Evolutionary conservation across 2,888 invertebrate genomes (phyloP).

Genomic region (Callyntrura sp.): DNA sequence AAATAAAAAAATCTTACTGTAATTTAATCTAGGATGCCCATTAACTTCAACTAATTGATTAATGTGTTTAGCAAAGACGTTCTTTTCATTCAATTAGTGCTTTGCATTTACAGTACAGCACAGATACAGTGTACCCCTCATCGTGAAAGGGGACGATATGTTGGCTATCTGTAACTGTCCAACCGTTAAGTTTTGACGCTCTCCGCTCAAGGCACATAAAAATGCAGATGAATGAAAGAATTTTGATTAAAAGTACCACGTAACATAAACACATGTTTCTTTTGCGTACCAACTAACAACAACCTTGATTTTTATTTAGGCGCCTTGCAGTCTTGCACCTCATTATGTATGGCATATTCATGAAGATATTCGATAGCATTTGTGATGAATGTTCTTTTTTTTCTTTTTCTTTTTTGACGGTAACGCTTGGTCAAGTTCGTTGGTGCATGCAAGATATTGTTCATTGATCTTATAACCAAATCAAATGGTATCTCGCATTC

Average conservation of each 20-base stretch:
- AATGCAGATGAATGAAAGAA: too few relatives aligned
- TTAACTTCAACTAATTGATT: background rate
- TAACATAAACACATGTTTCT: too few relatives aligned
- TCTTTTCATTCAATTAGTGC: too few relatives aligned
- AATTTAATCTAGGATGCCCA: too few relatives aligned
- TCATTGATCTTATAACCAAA: background rate
- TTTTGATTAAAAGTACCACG: background rate
- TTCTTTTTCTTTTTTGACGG: background rate
- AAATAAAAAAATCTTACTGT: too few relatives aligned
- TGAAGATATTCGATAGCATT: background rate
- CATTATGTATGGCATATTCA: background rate
- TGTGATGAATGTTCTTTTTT: background rate
- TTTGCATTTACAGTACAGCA: too few relatives aligned
- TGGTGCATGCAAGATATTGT: background rate
- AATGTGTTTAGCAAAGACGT: background rate
- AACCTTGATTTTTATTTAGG: slow-evolving; percentile 2
- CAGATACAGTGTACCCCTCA: too few relatives aligned
- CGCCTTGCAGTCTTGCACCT: too few relatives aligned
- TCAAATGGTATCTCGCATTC: too few relatives aligned
- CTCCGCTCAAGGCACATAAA: background rate
- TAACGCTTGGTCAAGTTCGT: slow-evolving; percentile 14
- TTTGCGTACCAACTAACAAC: background rate
- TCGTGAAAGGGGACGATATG: background rate
- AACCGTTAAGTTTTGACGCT: background rate
- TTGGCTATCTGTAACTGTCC: background rate